phyloP scores from a whole-genome alignment of 2,113 vertebrate genomes.

The Kryptolebias marmoratus region DNA sequence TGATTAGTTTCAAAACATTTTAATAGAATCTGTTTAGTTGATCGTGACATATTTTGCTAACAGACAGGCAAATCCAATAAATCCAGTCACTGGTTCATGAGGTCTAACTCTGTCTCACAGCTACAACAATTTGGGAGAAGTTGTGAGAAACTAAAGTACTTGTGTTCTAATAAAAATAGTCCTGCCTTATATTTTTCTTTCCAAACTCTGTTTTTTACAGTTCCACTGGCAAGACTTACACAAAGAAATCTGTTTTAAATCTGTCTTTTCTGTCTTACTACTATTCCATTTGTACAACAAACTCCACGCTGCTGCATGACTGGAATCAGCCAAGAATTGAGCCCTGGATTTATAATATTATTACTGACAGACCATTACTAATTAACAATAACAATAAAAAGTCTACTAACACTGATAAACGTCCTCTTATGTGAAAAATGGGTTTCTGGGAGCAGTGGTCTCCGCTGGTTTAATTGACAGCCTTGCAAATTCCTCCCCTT shows the following conservation, averaged over 20 bases:
- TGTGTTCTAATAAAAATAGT: not conserved
- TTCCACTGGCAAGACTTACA: slow-evolving; percentile 48
- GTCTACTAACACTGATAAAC: slow-evolving; percentile 27
- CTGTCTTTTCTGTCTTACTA: not conserved
- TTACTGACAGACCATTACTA: slow-evolving; percentile 4
- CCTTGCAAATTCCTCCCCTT: slow-evolving; percentile 33
- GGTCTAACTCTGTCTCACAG: too few species aligned
- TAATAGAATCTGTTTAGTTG: too few species aligned
- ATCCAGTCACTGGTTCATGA: too few species aligned
- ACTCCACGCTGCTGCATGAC: not conserved
- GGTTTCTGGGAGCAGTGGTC: slow-evolving; percentile 25
- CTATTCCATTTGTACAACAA: not conserved
- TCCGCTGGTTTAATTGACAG: slow-evolving; percentile 49
- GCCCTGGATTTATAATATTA: not conserved
- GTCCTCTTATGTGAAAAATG: slow-evolving; percentile 23
- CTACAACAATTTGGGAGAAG: too few species aligned
- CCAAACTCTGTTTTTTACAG: not conserved
- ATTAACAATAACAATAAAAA: slow-evolving; percentile 38
- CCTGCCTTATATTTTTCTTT: not conserved
- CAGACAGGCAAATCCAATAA: too few species aligned
- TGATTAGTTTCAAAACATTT: too few species aligned
- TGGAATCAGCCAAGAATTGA: not conserved
- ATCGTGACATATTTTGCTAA: too few species aligned
- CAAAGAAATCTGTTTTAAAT: not conserved
- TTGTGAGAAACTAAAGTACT: too few species aligned